A percentile compares a stretch with the other conserved stretches of the same genome.
Evolutionary conservation across 1,140 invertebrate genomes (phyloP).

Genomic region (Bilobella aurantiaca): DNA sequence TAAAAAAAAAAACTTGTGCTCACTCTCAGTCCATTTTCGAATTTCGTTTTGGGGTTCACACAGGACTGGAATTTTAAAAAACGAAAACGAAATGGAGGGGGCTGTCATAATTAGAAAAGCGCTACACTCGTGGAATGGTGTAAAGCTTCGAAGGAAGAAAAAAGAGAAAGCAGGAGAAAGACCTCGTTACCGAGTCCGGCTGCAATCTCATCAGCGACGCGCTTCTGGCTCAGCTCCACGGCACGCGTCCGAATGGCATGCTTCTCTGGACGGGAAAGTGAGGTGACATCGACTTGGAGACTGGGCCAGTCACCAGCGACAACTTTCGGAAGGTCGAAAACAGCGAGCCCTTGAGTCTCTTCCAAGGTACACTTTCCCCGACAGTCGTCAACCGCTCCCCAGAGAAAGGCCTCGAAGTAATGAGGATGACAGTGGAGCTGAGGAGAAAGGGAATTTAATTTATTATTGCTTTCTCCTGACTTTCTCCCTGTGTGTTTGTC

Average conservation of each 20-base stretch:
- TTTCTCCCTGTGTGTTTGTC: neutral
- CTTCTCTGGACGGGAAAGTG: conserved; percentile 9
- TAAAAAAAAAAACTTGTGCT: neutral
- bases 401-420: conserved; percentile 28
- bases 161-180: neutral
- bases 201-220: conserved; percentile 1
- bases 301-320: conserved; percentile 12
- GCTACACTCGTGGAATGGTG: too few species aligned
- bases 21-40: neutral
- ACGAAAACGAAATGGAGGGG: too few species aligned
- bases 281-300: neutral
- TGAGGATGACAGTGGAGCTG: conserved; percentile 27
- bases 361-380: conserved; percentile 20
- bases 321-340: conserved; percentile 21
- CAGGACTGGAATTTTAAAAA: too few species aligned
- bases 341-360: conserved; percentile 10
- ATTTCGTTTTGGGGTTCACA: too few species aligned
- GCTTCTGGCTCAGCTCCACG: conserved; percentile 12
- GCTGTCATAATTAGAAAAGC: neutral
- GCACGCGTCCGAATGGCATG: conserved; percentile 5
- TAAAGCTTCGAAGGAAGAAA: neutral
- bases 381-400: conserved; percentile 19
- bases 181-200: conserved; percentile 8
- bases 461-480: too few species aligned
- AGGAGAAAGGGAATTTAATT: conserved; percentile 2